A percentile compares a stretch with the other conserved stretches of the same genome.
These are phyloP conservation scores for Linepithema humile DNA, from an alignment of 1,140 invertebrate species.

Conservation along the genomic window DNA sequence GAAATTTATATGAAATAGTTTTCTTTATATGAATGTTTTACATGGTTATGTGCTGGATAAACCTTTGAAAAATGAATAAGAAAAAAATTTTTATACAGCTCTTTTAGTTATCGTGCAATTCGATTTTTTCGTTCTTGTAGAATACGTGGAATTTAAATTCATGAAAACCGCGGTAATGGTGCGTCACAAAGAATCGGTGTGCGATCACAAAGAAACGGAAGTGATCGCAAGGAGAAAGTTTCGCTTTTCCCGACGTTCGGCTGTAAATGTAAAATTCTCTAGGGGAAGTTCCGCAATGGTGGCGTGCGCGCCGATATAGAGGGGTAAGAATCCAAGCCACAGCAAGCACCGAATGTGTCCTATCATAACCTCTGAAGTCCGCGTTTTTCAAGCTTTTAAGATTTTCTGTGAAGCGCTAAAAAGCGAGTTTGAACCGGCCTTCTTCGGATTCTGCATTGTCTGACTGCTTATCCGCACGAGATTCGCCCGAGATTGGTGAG, in stretches of 20 bases:
- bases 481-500: conserved; percentile 20
- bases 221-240: background rate
- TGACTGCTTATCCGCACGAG: background rate
- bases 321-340: background rate
- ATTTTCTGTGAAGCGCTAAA: background rate
- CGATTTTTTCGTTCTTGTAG: too few species aligned
- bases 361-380: conserved; percentile 30
- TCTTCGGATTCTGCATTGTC: background rate
- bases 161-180: background rate
- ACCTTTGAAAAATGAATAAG: too few species aligned
- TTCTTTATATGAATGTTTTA: too few species aligned
- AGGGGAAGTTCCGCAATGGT: background rate
- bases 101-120: too few species aligned
- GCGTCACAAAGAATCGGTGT: background rate
- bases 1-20: too few species aligned
- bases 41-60: too few species aligned
- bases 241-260: background rate
- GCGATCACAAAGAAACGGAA: background rate
- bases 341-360: background rate
- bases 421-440: background rate
- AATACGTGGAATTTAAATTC: background rate
- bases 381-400: background rate
- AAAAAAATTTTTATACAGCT: too few species aligned
- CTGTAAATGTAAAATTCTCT: conserved; percentile 1
- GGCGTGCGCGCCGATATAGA: background rate